Conservation (phyloP, 2,113 vertebrate species). For the Dromaius novaehollandiae region DNA sequence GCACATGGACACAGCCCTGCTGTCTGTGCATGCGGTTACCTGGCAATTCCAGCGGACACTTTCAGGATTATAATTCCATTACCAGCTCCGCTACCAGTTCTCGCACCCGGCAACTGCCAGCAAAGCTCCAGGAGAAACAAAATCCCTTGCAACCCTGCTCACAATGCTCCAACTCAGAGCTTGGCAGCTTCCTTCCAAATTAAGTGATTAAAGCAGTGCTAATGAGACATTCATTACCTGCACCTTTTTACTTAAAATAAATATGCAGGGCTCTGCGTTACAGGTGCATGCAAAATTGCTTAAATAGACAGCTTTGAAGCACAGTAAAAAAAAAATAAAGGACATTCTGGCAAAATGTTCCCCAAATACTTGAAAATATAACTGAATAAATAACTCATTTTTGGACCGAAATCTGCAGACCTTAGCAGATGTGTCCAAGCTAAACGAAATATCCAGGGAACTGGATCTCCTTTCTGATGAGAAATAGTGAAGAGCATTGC, state of each 20-base stretch:
- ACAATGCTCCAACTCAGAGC: background rate
- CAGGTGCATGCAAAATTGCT: constrained; percentile 49
- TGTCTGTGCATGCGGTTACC: background rate
- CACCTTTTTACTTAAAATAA: constrained; percentile 33
- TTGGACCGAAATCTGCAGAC: constrained; percentile 47
- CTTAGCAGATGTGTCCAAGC: constrained; percentile 58
- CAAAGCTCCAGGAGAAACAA: constrained; percentile 30
- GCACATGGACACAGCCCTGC: background rate
- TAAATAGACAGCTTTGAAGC: background rate
- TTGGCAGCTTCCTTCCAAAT: constrained; percentile 30
- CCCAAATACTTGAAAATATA: constrained; percentile 47
- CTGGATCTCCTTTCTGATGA: constrained; percentile 45
- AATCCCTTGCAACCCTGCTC: background rate
- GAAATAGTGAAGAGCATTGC: constrained; percentile 32
- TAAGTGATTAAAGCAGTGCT: constrained; percentile 35
- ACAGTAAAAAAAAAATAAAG: background rate
- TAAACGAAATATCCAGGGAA: constrained; percentile 50
- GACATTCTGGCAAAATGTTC: constrained; percentile 18
- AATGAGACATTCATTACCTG: constrained; percentile 41
- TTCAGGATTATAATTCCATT: constrained; percentile 34
- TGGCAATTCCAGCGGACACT: background rate
- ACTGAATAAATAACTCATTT: constrained; percentile 44
- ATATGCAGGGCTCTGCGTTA: background rate
- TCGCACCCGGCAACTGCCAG: background rate
- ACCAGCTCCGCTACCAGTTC: background rate